Base-by-base conservation (phyloP, 2,888 invertebrate species). In the Taphrorychus bicolor region DNA sequence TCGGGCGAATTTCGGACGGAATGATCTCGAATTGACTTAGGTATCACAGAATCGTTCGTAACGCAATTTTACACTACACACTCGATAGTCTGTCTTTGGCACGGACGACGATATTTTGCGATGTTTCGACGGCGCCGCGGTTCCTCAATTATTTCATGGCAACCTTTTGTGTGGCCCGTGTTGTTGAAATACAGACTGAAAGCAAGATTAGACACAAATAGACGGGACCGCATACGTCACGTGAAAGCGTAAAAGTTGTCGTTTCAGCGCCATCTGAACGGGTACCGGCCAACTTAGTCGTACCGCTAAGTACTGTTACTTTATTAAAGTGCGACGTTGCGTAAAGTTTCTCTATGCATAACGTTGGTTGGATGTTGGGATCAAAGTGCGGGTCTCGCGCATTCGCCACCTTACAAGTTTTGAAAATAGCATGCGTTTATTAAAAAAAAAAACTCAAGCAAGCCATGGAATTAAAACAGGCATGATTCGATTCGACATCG, bases 171-270 rank as follows among this genome's bases (percentile, higher is more conserved):
- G 72, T 72, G 63, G 53, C 66, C 69, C 70, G 71, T 73, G 72
- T 73, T 73, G 71, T 72, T 72, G 70, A 73, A 74, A 74, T 45
- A 17, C 45, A 45, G 45, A 74, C 73, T 73, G 73, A 75, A 73
- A 58, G 58, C 17, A 58, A 73, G 72, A 68, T 73, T 70, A 70
- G 73, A 73, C 74, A 75, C 73, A 75, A 74, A 75, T 74, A 74
- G 73, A 73, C 72, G 59, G 67, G 69, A 22, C 18, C n/a, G 11
- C 11, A 71, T 70, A 74, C 73, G 74, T 75, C 75, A 75, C 72
- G 72, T 73, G 73, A 72, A 73, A 52, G 60, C 59, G 66, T 60
- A 45, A 45, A 60, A 61, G 58, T 67, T 53, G 24, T 9, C 9
- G 21, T 9, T 21, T 16, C 21, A 52, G 66, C 45, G 67, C 67